Base-by-base conservation (phyloP, 2,888 invertebrate genomes). In the Folsomia manolachei region DNA sequence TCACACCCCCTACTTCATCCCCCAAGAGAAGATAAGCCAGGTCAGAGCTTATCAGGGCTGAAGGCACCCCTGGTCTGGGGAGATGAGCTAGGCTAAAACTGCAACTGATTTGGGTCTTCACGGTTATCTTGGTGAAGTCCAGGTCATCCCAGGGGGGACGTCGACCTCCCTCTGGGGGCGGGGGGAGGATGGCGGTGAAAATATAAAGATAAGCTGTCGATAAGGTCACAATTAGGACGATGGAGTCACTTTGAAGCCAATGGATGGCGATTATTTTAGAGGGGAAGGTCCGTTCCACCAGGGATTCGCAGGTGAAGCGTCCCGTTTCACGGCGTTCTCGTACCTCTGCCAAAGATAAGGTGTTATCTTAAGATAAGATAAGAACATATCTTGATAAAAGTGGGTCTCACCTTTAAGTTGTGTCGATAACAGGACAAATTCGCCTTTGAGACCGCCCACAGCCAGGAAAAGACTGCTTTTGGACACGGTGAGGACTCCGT, bases 51-150 rank as follows among this genome's bases (percentile, higher is more conserved):
- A 70, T 68, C 1, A 75, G 67, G 2, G 73, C 75, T 2, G 73
- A 63, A 26, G 73, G 73, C 14, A 75, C 23, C 14, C 75, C 75
- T 1, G 73, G 75, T 71, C 71, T 1, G 71, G 73, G 14, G 67
- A 70, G 1, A n/a, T n/a, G n/a, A n/a, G n/a, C n/a, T n/a, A n/a
- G n/a, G n/a, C n/a, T n/a, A n/a, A n/a, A n/a, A n/a, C n/a, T n/a
- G n/a, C n/a, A n/a, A n/a, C n/a, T n/a, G n/a, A n/a, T n/a, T n/a
- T n/a, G n/a, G n/a, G n/a, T n/a, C n/a, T n/a, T n/a, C n/a, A n/a
- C n/a, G n/a, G n/a, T n/a, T n/a, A n/a, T n/a, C n/a, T n/a, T n/a
- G n/a, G n/a, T n/a, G n/a, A n/a, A n/a, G 67, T 68, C 26, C 63
- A 70, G 9, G 68, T 73, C 1, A 73, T 70, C 19, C 63, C 67